Evolutionary conservation across 1,140 invertebrate genomes (phyloP), one percentile per base, ranked within the genome.

Genomic region (Radopholus similis): DNA sequence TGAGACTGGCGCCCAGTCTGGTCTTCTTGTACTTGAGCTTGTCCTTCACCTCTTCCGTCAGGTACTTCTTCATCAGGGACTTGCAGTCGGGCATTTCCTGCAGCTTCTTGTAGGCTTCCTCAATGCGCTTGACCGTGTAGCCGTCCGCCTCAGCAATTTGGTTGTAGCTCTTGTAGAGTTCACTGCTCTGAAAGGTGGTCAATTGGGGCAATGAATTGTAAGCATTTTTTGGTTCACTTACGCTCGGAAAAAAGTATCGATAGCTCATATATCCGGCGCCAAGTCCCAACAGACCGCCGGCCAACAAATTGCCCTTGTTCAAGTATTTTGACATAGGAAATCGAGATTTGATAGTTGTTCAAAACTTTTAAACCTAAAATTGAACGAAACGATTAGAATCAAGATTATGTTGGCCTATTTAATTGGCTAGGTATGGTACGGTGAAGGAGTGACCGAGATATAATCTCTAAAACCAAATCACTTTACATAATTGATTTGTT

Each of bases 41-140:
- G 78, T 95, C 91, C 83, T 95, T 93, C 21, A 94, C 84, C 80
- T 93, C 90, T 84, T 88, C 89, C 77, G 90, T 90, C 57, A 95
- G 87, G 85, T 92, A 90, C 84, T 95, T 96, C 87, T 95, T 95
- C 86, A 95, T 85, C 80, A 95, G 86, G 51, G 92, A 95, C 84
- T 95, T 93, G 84, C 91, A 93, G 11, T 79, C 75, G 4, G 51
- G 21, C 44, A 35, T 51, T 18, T 66, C 59, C 34, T 78, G 67
- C 26, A 78, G 55, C 21, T 62, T 79, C 84, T 93, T 90, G 47
- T 70, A 81, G 62, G 91, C 91, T 68, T 86, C 88, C 72, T 88
- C 86, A 77, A 95, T 86, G 86, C 93, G 94, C 87, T 89, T 88
- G 86, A 89, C 59, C 28, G 65, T 77, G 18, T 55, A 56, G 11